Base-by-base conservation (phyloP, 2,888 invertebrate species). In the Oegoconia quadripuncta region DNA sequence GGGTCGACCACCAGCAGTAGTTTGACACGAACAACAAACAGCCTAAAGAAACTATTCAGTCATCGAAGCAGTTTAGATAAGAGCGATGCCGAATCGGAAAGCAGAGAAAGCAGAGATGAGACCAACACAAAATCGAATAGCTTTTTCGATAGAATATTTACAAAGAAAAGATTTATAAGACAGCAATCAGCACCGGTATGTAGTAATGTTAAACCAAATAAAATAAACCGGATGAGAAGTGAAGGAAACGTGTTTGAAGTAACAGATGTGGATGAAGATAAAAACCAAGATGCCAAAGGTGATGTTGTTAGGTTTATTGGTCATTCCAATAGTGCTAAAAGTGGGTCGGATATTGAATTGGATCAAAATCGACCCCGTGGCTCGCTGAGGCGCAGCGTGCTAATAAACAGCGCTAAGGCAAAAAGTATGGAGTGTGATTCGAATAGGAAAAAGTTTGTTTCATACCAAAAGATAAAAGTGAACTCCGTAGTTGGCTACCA, bases 1-100 rank as follows among this genome's bases (percentile, higher is more conserved):
- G 91, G 90, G 3, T 91, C 91, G 0, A 88, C 88, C 0, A 90
- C 88, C 0, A 90, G 90, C 27, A 90, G 90, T 41, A 89, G 91
- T 37, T 69, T 91, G 27, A 90, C 91, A 0, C 81, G 90, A 44
- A 89, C 90, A 13, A 91, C 90, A 0, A 89, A 89, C 33, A 89
- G 90, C 40, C 68, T 90, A 29, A 88, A 87, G 52, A 89, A 88
- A 44, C 74, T 89, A 1, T 82, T 88, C 44, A 73, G 69, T 28
- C 84, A 88, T 37, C 72, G 86, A 67, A 68, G 71, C 8, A 86
- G 83, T 49, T 59, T 88, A 12, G 88, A 88, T 39, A 77, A 74
- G 46, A 76, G 73, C 22, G 81, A 82, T 9, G 54, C 62, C 5
- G 81, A 80, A 41, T 58, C 68, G 0, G 79, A 62, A 3, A 55